These are phyloP conservation scores for Carassius auratus DNA, from an alignment of 2,113 vertebrate species.

Conservation along the genomic window DNA sequence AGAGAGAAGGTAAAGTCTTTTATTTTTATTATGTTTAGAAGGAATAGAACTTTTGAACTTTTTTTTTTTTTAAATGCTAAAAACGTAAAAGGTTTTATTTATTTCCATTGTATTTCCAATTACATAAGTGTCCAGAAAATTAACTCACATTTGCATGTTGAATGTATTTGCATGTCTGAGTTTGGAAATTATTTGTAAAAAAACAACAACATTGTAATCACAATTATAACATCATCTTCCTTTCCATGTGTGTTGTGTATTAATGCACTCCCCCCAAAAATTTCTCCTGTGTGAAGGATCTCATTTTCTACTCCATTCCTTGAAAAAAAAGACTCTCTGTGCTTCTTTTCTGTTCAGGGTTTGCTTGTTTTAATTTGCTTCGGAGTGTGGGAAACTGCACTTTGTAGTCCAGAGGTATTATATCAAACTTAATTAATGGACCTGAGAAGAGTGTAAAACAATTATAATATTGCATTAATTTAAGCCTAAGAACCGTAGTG, in stretches of 20 bases:
- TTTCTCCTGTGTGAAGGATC: not conserved
- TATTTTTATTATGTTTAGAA: not conserved
- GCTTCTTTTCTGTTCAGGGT: slow-evolving; percentile 11
- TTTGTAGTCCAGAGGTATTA: not conserved
- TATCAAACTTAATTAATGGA: not conserved
- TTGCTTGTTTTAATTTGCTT: slow-evolving; percentile 44
- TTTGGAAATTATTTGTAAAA: not conserved
- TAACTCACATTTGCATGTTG: slow-evolving; percentile 45
- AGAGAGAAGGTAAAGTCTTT: slow-evolving; percentile 82
- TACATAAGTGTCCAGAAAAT: slow-evolving; percentile 16
- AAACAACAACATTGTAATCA: not conserved
- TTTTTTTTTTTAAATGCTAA: no score
- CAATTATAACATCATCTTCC: slow-evolving; percentile 16
- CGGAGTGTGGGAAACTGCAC: slow-evolving; percentile 8
- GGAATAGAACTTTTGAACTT: not conserved
- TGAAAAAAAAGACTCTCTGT: not conserved
- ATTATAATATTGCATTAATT: not conserved
- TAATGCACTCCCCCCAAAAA: not conserved
- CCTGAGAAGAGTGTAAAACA: not conserved
- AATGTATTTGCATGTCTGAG: slow-evolving; percentile 47
- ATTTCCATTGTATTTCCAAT: not conserved
- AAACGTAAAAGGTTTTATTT: not conserved
- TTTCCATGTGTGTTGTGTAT: slow-evolving; percentile 5
- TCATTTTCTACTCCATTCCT: slow-evolving; percentile 2
- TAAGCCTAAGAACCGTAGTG: not conserved